phyloP scores from a whole-genome alignment of 2,113 vertebrate species.

The Hippocampus zosterae region DNA sequence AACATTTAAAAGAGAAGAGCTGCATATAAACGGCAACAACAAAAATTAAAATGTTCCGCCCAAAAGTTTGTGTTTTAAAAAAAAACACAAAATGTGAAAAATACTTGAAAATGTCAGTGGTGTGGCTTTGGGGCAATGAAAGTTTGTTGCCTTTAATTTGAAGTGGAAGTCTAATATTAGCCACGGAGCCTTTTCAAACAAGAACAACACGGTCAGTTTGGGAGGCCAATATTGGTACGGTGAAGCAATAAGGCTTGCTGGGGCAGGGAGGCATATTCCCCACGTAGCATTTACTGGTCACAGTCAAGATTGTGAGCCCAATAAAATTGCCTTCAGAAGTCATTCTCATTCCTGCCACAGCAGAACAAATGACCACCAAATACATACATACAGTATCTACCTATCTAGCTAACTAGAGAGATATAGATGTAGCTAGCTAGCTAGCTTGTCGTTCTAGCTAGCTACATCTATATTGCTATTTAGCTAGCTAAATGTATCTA shows the following conservation, averaged over 20 bases:
- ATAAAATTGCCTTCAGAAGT: slow-evolving; percentile 34
- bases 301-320: slow-evolving; percentile 25
- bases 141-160: slow-evolving; percentile 1
- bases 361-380: slow-evolving; percentile 18
- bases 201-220: neutral
- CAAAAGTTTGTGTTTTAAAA: neutral
- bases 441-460: no score
- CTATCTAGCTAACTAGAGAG: no score
- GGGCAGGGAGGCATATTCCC: slow-evolving; percentile 9
- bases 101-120: neutral
- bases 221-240: slow-evolving; percentile 2
- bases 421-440: no score
- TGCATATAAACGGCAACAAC: no score
- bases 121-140: neutral
- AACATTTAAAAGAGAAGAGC: no score
- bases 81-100: neutral
- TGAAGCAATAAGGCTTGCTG: neutral
- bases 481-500: no score
- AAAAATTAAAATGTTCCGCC: neutral
- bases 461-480: no score
- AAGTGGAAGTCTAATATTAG: neutral
- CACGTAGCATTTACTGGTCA: slow-evolving; percentile 9
- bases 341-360: slow-evolving; percentile 21
- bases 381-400: no score
- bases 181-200: neutral